These are phyloP conservation scores for Linnaemya vulpina DNA, from an alignment of 2,888 invertebrate genomes.

Conservation along the genomic window DNA sequence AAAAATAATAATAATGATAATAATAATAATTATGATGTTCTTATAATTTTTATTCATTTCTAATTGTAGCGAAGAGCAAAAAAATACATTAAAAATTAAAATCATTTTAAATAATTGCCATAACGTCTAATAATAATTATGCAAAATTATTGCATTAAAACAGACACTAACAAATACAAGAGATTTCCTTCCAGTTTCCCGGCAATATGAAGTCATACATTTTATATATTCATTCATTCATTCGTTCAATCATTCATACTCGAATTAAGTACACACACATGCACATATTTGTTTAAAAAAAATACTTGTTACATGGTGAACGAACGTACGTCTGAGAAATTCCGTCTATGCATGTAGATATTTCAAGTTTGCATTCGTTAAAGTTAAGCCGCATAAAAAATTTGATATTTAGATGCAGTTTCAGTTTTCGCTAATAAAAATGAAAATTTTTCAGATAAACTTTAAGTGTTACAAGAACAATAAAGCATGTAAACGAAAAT, in stretches of 20 bases:
- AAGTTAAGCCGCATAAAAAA: conserved; percentile 30
- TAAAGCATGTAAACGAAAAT: conserved; percentile 18
- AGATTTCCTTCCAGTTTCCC: conserved; percentile 61
- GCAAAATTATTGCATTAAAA: conserved; percentile 62
- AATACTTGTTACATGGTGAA: conserved; percentile 30
- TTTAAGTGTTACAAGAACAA: conserved; percentile 68
- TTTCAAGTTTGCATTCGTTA: background rate
- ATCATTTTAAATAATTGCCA: conserved; percentile 61
- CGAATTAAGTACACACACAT: conserved; percentile 3
- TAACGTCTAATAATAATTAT: conserved; percentile 61
- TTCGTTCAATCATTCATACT: conserved; percentile 30
- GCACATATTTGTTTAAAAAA: background rate
- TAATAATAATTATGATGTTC: background rate
- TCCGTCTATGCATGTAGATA: background rate
- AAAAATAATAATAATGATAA: too few species aligned
- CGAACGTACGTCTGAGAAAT: conserved; percentile 41
- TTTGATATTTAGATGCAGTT: conserved; percentile 53
- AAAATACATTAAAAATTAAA: conserved; percentile 25
- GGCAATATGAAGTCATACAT: conserved; percentile 59
- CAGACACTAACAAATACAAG: conserved; percentile 27
- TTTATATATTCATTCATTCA: conserved; percentile 46
- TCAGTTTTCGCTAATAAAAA: conserved; percentile 13
- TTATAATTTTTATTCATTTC: background rate
- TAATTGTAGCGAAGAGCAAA: background rate
- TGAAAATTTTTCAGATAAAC: conserved; percentile 36